These are phyloP conservation scores for Synergus laeviventris DNA, from an alignment of 2,888 invertebrate species.

Conservation along the genomic window DNA sequence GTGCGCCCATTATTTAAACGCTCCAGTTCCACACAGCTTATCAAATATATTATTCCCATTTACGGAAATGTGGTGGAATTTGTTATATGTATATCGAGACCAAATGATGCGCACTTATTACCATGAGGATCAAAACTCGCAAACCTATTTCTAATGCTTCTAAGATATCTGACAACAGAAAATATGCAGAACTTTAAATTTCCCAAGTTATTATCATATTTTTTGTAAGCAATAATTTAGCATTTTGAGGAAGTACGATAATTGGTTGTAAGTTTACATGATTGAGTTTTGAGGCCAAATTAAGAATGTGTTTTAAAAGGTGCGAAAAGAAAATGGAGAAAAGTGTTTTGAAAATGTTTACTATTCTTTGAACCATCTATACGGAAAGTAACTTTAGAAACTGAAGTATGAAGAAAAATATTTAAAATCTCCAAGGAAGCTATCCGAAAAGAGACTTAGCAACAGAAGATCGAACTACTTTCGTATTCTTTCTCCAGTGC, in stretches of 20 bases:
- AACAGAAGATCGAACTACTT: conserved; percentile 34
- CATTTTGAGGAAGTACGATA: not conserved
- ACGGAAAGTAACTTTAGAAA: not conserved
- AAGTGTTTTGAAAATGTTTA: not conserved
- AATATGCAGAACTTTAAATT: too few species aligned
- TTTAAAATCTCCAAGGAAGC: conserved; percentile 1
- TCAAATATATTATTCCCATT: conserved; percentile 72
- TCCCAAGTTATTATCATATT: not conserved
- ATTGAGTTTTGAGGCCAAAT: too few species aligned
- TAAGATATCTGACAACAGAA: too few species aligned
- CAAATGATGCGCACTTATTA: conserved; percentile 45
- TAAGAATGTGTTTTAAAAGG: too few species aligned
- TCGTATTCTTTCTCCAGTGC: conserved; percentile 32
- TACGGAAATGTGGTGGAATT: conserved; percentile 65
- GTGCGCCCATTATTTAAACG: conserved; percentile 70
- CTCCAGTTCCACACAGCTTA: conserved; percentile 71
- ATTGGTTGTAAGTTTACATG: conserved; percentile 15
- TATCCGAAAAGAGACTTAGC: conserved; percentile 28
- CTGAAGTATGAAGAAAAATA: conserved; percentile 2
- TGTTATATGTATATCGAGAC: conserved; percentile 47
- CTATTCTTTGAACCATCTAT: not conserved
- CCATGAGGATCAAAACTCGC: not conserved
- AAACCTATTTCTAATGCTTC: not conserved
- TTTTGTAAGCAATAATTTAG: not conserved
- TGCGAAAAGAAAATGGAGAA: too few species aligned